Evolutionary conservation across 2,113 vertebrate species (phyloP).

Genomic region (Dendrocopos noguchii): DNA sequence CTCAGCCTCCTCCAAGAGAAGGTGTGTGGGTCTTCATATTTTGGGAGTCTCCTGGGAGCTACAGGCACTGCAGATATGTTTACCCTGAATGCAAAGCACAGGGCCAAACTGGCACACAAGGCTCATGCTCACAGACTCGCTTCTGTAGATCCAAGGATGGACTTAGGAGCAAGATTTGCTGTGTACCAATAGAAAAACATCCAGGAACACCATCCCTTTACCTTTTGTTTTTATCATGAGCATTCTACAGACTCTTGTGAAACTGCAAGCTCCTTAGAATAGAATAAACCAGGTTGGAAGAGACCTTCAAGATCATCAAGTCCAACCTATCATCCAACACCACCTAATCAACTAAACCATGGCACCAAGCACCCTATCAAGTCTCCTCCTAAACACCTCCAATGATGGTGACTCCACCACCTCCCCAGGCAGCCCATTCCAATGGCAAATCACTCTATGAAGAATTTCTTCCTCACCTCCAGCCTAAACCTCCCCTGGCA

Average conservation of each 20-base stretch:
- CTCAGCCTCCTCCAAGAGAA: background rate
- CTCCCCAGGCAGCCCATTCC: no score
- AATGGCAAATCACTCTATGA: no score
- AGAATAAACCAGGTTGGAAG: no score
- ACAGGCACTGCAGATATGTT: background rate
- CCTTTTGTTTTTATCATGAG: background rate
- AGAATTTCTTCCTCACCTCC: no score
- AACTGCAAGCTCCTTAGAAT: background rate
- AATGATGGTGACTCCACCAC: no score
- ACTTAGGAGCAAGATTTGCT: background rate
- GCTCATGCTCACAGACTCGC: background rate
- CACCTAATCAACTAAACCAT: no score
- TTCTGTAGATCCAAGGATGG: background rate
- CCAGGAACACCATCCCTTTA: background rate
- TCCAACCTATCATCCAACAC: no score
- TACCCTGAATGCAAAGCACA: background rate
- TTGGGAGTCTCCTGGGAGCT: background rate
- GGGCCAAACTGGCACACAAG: background rate
- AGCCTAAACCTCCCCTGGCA: no score
- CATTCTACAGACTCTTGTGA: background rate
- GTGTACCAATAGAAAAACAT: background rate
- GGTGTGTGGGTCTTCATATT: background rate
- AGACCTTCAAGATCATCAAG: no score
- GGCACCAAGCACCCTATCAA: no score
- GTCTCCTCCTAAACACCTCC: no score